phyloP scores from a whole-genome alignment of 2,113 vertebrate species.

The Apteryx mantelli region DNA sequence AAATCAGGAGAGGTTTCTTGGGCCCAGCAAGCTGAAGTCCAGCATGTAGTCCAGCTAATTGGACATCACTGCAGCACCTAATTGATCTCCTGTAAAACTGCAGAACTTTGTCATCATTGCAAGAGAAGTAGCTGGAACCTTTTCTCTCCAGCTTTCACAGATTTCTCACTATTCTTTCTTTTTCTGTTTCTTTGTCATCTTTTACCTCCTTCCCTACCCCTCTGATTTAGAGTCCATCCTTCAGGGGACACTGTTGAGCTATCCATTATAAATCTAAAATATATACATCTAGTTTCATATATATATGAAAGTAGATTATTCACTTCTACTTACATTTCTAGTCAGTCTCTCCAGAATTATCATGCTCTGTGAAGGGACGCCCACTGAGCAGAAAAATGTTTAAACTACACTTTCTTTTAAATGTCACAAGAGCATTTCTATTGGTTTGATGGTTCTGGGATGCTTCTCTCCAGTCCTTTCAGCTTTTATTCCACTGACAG shows the following conservation, averaged over 20 bases:
- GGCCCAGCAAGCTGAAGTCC: background rate
- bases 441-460: background rate
- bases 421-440: background rate
- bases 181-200: background rate
- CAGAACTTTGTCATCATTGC: background rate
- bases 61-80: background rate
- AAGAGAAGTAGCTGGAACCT: background rate
- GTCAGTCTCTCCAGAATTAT: background rate
- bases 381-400: background rate
- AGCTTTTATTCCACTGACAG: background rate
- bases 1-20: background rate
- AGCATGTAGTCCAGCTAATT: background rate
- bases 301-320: background rate
- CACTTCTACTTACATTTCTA: background rate
- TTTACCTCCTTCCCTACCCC: background rate
- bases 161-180: background rate
- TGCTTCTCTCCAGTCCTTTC: background rate
- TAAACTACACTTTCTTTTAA: background rate
- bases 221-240: conserved; percentile 28
- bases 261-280: conserved; percentile 3
- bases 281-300: background rate
- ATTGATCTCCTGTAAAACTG: background rate
- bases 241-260: conserved; percentile 61
- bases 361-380: background rate
- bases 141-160: background rate